These are phyloP conservation scores for Clivina fossor DNA, from an alignment of 2,888 invertebrate genomes.

Conservation along the genomic window DNA sequence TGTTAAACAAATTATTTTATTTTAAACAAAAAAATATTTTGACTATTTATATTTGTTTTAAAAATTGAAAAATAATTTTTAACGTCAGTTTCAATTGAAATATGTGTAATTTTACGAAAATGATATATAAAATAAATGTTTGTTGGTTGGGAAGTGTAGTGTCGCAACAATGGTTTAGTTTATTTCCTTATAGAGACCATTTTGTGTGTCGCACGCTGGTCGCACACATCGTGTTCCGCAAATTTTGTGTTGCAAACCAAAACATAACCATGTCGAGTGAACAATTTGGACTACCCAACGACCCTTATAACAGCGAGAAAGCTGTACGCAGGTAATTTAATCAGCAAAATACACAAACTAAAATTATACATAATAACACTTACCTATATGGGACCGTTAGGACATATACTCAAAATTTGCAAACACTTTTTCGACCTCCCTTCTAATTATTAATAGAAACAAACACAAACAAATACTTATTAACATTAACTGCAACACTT, in stretches of 20 bases:
- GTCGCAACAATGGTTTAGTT: conserved; percentile 12
- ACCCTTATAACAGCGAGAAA: conserved; percentile 26
- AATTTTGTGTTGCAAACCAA: conserved; percentile 1
- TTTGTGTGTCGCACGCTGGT: neutral
- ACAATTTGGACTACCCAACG: conserved; percentile 21
- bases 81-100: conserved; percentile 11
- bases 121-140: neutral
- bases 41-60: conserved; percentile 17
- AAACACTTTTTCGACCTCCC: conserved; percentile 1
- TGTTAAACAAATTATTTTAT: conserved; percentile 24
- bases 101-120: conserved; percentile 13
- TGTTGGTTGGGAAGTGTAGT: conserved; percentile 16
- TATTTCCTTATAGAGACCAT: neutral
- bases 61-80: conserved; percentile 25
- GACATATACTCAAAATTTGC: conserved; percentile 1
- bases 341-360: conserved; percentile 13
- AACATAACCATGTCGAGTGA: conserved; percentile 23
- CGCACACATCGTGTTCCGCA: neutral
- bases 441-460: too few relatives aligned
- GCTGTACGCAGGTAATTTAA: conserved; percentile 24
- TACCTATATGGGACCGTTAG: neutral
- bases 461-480: too few relatives aligned
- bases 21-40: conserved; percentile 23
- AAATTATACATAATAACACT: conserved; percentile 7
- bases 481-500: too few relatives aligned